These are phyloP conservation scores for Perca flavescens DNA, from an alignment of 2,113 vertebrate species.

Conservation along the genomic window DNA sequence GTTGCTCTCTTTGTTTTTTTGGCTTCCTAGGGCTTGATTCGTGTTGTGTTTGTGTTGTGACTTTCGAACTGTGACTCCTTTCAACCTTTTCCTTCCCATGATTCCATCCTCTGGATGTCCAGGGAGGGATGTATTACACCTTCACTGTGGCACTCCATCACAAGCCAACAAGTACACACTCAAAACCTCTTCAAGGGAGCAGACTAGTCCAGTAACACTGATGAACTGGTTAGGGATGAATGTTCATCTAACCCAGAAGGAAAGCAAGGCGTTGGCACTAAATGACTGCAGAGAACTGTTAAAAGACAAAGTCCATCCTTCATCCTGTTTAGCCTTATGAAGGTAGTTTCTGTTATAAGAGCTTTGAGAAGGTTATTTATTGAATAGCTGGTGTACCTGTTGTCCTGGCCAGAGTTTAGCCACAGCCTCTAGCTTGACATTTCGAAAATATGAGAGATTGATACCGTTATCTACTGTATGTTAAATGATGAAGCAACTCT, in stretches of 20 bases:
- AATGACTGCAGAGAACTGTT: background rate
- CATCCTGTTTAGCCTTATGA: background rate
- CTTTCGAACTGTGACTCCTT: conserved; percentile 60
- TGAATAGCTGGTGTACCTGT: background rate
- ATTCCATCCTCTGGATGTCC: background rate
- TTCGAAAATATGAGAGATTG: background rate
- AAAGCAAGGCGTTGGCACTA: background rate
- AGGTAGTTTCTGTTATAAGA: background rate
- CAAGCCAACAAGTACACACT: conserved; percentile 19
- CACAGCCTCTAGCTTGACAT: background rate
- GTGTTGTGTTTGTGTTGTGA: conserved; percentile 61
- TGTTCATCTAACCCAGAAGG: background rate
- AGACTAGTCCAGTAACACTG: background rate
- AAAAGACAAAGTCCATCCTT: background rate
- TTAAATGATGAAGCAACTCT: too few species aligned
- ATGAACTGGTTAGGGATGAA: background rate
- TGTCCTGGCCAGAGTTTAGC: background rate
- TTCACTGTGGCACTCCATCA: background rate
- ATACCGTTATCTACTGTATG: background rate
- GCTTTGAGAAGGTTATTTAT: background rate
- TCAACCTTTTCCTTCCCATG: conserved; percentile 16
- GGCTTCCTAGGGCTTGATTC: conserved; percentile 65
- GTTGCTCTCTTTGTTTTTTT: conserved; percentile 51
- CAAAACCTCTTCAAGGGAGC: background rate
- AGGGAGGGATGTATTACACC: background rate